Evolutionary conservation across 2,888 invertebrate genomes (phyloP), one percentile per base, ranked within the genome.

Genomic region (Bellardia bayeri): DNA sequence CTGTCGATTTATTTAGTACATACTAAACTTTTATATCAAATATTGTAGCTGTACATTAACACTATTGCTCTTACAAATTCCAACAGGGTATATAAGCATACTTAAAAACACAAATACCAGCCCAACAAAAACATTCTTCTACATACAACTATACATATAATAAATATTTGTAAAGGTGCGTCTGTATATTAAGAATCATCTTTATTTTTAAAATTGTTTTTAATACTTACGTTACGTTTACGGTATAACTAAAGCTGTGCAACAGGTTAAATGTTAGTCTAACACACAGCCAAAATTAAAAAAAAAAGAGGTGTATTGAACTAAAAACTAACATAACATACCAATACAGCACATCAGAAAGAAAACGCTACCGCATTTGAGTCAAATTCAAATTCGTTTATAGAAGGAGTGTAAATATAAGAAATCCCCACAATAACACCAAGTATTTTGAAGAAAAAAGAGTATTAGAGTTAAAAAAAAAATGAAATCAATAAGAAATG

Each of bases 301-400:
- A 51, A 64, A n/a, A 66, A 40, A 64, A 82, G 74, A 69, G 74
- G 69, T 79, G 63, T 56, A 79, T 13, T 49, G 79, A 74, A 68
- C 51, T 72, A 74, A 78, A 86, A 78, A 72, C 56, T 64, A 69
- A 75, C 66, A 54, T 64, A 69, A 75, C 66, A 54, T 45, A 68
- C 75, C 68, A 51, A 66, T 42, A 71, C 56, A 45, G 1, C 42
- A 72, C 11, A 30, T 37, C 61, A 42, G n/a, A 66, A 68, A 37
- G 40, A 75, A 86, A 76, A 56, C 49, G 84, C 87, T 87, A 87
- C 87, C 71, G 66, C 76, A 72, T 76, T 82, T 87, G 54, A 84
- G 75, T 33, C 75, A 66, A 71, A 76, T 76, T 81, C 80, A 81
- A 84, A 84, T 87, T 51, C 49, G 69, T 79, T 68, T 75, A 33